Conservation (phyloP, 2,888 invertebrate genomes). For the Lycia hirtaria region DNA sequence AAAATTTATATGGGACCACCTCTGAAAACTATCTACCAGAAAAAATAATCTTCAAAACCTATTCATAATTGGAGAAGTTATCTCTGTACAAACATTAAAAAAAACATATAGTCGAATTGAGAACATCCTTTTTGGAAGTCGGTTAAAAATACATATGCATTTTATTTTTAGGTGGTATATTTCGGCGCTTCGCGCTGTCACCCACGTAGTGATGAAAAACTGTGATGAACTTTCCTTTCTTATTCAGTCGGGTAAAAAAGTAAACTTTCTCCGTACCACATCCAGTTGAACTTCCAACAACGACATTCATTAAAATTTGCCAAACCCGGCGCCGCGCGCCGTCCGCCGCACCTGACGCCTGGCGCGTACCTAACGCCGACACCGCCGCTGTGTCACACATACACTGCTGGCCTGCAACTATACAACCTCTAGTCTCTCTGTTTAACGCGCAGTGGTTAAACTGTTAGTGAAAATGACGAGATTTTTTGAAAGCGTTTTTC, state of each 20-base stretch:
- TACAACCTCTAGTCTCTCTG: conserved; percentile 6
- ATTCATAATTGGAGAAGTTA: no score
- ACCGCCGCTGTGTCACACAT: conserved; percentile 30
- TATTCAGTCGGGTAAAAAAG: neutral
- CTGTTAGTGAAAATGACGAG: neutral
- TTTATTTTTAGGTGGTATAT: no score
- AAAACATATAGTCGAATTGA: no score
- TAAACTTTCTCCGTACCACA: conserved; percentile 37
- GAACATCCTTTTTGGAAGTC: no score
- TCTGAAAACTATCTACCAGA: no score
- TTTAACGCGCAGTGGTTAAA: conserved; percentile 33
- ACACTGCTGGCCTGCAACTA: conserved; percentile 33
- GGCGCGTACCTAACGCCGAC: conserved; percentile 38
- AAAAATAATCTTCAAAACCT: no score
- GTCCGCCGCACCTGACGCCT: conserved; percentile 58
- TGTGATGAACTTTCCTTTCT: neutral
- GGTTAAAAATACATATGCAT: no score
- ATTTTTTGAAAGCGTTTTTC: neutral
- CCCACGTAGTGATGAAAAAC: no score
- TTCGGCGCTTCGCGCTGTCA: no score
- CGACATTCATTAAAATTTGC: conserved; percentile 76
- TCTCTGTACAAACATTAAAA: no score
- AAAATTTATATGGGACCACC: no score
- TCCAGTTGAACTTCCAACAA: conserved; percentile 52
- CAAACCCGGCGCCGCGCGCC: conserved; percentile 54